A percentile compares a stretch with the other conserved stretches of the same genome.
These are phyloP conservation scores for Oophaga sylvatica DNA, from an alignment of 2,797 vertebrate genomes.

Conservation along the genomic window DNA sequence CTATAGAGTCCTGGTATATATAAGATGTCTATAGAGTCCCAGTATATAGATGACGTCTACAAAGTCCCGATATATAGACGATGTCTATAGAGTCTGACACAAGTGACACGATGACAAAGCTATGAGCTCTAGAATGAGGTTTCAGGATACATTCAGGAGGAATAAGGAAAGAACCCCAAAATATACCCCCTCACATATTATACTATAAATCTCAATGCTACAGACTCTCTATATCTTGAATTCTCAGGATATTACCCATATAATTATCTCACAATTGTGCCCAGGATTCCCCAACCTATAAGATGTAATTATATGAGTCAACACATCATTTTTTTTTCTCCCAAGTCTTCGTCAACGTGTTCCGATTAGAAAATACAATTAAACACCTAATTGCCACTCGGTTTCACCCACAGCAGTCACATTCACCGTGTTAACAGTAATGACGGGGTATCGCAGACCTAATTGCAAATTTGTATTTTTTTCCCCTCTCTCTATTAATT, in stretches of 20 bases:
- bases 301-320: constrained; percentile 54
- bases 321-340: constrained; percentile 29
- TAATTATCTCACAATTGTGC: constrained; percentile 30
- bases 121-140: too few species aligned
- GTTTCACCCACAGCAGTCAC: constrained; percentile 38
- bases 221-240: background rate
- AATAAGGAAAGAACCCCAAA: background rate
- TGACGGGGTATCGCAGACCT: constrained; percentile 54
- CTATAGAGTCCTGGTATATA: too few species aligned
- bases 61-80: too few species aligned
- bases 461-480: constrained; percentile 58
- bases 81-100: too few species aligned
- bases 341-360: constrained; percentile 34
- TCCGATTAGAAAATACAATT: constrained; percentile 56
- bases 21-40: too few species aligned
- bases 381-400: constrained; percentile 55
- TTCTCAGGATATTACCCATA: constrained; percentile 2
- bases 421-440: constrained; percentile 54
- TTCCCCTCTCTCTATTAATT: constrained; percentile 55
- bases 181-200: background rate
- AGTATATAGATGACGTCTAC: too few species aligned
- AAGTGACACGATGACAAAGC: too few species aligned
- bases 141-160: too few species aligned
- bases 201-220: background rate
- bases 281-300: constrained; percentile 29